Percentiles rank a stretch among this genome's conserved stretches.
These are phyloP conservation scores for Zeus faber DNA, from an alignment of 2,113 vertebrate species.

Conservation along the genomic window DNA sequence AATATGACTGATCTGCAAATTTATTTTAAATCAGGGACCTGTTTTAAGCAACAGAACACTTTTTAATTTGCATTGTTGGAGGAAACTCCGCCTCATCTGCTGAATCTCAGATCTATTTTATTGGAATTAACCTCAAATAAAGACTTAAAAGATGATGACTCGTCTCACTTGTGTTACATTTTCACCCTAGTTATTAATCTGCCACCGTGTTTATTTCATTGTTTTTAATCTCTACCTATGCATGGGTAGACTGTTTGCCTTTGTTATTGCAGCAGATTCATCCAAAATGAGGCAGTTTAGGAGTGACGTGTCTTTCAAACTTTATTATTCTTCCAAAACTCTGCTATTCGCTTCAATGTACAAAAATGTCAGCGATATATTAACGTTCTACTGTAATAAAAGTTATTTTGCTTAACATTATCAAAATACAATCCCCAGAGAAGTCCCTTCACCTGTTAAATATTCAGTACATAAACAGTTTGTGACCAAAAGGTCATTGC, in stretches of 20 bases:
- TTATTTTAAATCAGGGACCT: constrained; percentile 44
- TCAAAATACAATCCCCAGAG: constrained; percentile 22
- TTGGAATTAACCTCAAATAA: constrained; percentile 54
- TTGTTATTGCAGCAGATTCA: not conserved
- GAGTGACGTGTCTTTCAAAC: constrained; percentile 20
- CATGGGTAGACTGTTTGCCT: not conserved
- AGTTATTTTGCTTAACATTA: constrained; percentile 31
- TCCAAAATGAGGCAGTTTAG: not conserved
- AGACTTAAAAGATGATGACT: constrained; percentile 26
- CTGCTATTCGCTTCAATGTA: constrained; percentile 26
- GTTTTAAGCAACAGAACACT: constrained; percentile 25
- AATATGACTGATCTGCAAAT: constrained; percentile 3
- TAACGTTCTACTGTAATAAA: constrained; percentile 10
- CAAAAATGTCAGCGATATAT: constrained; percentile 31
- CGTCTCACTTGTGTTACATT: not conserved
- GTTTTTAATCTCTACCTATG: not conserved
- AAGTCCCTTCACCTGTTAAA: constrained; percentile 32
- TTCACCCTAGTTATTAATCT: not conserved
- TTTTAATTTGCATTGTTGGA: constrained; percentile 37
- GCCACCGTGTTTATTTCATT: not conserved
- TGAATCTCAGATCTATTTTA: constrained; percentile 30
- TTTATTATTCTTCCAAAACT: constrained; percentile 43
- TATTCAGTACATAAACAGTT: too few relatives aligned
- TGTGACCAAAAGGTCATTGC: too few relatives aligned
- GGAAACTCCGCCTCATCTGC: constrained; percentile 12